phyloP scores from a whole-genome alignment of 1,140 invertebrate genomes.

The Atopsyche davidsoni region DNA sequence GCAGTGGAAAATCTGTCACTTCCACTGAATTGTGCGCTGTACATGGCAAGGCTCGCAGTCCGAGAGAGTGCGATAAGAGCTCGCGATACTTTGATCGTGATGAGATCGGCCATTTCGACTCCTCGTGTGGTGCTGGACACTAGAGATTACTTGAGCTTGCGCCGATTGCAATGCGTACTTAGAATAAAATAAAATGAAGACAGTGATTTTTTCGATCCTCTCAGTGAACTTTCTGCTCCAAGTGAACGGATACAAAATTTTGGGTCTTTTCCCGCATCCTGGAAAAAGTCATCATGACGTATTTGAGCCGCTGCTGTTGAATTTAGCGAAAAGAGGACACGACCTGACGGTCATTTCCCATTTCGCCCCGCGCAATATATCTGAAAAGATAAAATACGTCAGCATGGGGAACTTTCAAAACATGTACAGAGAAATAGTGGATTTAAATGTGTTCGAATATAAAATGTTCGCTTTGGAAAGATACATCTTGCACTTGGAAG shows the following conservation, averaged over 20 bases:
- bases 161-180: too few relatives aligned
- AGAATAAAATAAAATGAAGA: too few relatives aligned
- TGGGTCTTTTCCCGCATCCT: conserved; percentile 56
- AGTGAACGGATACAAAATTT: conserved; percentile 41
- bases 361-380: conserved; percentile 39
- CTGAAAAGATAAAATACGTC: conserved; percentile 35
- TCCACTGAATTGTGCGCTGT: too few relatives aligned
- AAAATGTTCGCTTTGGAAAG: background rate
- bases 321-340: conserved; percentile 54
- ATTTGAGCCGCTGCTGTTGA: conserved; percentile 56
- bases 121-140: too few relatives aligned
- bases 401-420: conserved; percentile 36
- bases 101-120: too few relatives aligned
- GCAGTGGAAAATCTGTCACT: too few relatives aligned
- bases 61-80: too few relatives aligned
- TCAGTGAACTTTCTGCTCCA: too few relatives aligned
- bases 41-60: too few relatives aligned
- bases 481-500: conserved; percentile 17
- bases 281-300: conserved; percentile 65
- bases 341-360: conserved; percentile 59
- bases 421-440: conserved; percentile 34
- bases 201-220: too few relatives aligned
- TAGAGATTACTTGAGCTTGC: too few relatives aligned
- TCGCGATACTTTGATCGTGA: too few relatives aligned
- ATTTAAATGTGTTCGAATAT: conserved; percentile 34